Evolutionary conservation across 2,797 vertebrate species (phyloP).

Genomic region (Gobio occitaniae): DNA sequence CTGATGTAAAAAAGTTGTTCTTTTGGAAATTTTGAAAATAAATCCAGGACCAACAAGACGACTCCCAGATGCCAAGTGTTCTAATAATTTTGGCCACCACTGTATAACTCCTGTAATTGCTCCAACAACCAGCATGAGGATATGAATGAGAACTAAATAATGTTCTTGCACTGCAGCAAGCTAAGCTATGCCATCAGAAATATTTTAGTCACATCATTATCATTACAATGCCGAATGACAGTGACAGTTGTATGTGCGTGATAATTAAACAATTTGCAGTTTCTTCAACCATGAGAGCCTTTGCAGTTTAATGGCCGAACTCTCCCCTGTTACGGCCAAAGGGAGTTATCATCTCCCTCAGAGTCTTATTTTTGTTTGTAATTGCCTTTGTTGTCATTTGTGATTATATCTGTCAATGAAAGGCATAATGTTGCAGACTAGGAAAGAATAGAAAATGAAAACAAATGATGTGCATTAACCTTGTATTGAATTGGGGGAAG

Average conservation of each 20-base stretch:
- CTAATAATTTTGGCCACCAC: no score
- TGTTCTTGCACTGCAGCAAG: not conserved
- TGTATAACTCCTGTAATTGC: no score
- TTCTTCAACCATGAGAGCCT: conserved; percentile 12
- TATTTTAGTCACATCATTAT: conserved; percentile 34
- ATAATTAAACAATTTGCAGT: conserved; percentile 27
- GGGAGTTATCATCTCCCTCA: not conserved
- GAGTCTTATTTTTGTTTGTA: conserved; percentile 21
- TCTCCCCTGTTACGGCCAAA: not conserved
- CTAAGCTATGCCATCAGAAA: conserved; percentile 15
- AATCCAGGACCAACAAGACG: no score
- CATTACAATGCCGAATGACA: conserved; percentile 13
- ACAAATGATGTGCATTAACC: not conserved
- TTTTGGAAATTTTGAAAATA: no score
- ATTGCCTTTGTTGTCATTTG: conserved; percentile 15
- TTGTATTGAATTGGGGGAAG: conserved; percentile 2
- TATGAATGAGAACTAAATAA: not conserved
- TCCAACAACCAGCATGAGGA: not conserved
- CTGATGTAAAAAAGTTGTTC: no score
- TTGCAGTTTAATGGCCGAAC: conserved; percentile 17
- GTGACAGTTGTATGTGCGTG: not conserved
- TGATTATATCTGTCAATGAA: not conserved
- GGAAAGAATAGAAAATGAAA: conserved; percentile 16
- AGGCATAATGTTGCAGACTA: not conserved
- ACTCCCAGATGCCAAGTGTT: no score